A percentile compares a stretch with the other conserved stretches of the same genome.
Conservation (phyloP, 2,888 invertebrate genomes). For the Axea sp. region DNA sequence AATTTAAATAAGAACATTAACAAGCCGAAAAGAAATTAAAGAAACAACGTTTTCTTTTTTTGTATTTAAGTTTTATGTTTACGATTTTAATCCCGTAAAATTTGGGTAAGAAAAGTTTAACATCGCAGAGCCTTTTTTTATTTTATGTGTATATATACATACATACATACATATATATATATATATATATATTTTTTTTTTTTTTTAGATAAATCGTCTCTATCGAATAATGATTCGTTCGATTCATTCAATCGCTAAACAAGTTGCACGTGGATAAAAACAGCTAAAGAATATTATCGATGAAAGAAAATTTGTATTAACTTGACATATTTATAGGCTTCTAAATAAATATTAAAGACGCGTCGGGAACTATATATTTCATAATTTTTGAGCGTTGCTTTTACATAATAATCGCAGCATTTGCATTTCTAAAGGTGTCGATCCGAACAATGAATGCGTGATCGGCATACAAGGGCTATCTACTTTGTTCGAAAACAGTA, state of each 20-base stretch:
- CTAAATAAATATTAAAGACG: conserved; percentile 51
- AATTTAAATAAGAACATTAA: too few species aligned
- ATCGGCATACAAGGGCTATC: conserved; percentile 50
- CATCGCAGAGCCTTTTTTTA: too few species aligned
- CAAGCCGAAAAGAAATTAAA: too few species aligned
- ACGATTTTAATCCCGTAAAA: too few species aligned
- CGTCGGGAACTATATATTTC: conserved; percentile 51
- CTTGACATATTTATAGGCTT: conserved; percentile 49
- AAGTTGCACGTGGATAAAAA: conserved; percentile 7
- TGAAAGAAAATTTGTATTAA: conserved; percentile 25
- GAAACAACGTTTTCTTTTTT: too few species aligned
- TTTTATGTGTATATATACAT: too few species aligned
- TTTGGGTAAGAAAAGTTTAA: too few species aligned
- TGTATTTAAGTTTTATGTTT: too few species aligned
- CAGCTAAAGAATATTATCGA: conserved; percentile 1
- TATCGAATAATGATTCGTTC: not conserved
- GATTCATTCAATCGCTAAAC: not conserved
- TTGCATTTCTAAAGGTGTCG: conserved; percentile 57
- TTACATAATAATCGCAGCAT: conserved; percentile 53
- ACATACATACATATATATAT: too few species aligned
- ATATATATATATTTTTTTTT: too few species aligned
- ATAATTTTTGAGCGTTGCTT: conserved; percentile 40
- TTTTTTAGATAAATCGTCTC: not conserved
- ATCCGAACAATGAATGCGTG: conserved; percentile 59
- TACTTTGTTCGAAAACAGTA: conserved; percentile 43